Conservation (phyloP, 2,113 vertebrate genomes). For the Embiotoca jacksoni region DNA sequence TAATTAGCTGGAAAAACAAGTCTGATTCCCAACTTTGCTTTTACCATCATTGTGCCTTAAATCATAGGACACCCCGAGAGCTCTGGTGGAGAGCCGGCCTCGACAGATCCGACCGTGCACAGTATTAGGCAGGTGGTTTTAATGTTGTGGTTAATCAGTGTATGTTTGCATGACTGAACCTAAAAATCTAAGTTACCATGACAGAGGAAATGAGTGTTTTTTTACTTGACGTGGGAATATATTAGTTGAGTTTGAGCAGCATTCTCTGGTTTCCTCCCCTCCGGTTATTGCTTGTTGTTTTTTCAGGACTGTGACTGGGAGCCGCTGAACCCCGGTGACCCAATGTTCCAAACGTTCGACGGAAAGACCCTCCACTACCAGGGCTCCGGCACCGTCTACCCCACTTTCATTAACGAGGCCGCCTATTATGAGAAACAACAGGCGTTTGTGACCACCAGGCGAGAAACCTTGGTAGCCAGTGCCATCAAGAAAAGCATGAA, state of each 20-base stretch:
- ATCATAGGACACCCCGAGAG: too few species aligned
- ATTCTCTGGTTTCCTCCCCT: conserved; percentile 15
- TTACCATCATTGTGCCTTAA: too few species aligned
- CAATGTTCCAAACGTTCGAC: conserved; percentile 93
- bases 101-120: too few species aligned
- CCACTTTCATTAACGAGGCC: conserved; percentile 96
- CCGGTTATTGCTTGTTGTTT: conserved; percentile 45
- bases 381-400: conserved; percentile 88
- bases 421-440: conserved; percentile 98
- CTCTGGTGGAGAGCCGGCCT: too few species aligned
- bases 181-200: not conserved
- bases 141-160: too few species aligned
- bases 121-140: too few species aligned
- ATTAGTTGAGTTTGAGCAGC: conserved; percentile 19
- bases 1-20: too few species aligned
- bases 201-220: conserved; percentile 28
- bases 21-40: too few species aligned
- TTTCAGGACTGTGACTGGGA: conserved; percentile 96
- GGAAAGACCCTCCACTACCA: conserved; percentile 88
- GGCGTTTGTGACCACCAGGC: conserved; percentile 91
- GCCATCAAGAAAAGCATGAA: conserved; percentile 81
- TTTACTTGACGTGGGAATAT: conserved; percentile 9
- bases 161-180: not conserved
- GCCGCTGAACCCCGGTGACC: conserved; percentile 91
- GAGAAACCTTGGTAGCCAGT: conserved; percentile 85